Percentiles rank a stretch among this genome's conserved stretches.
phyloP scores from a whole-genome alignment of 2,888 invertebrate species.

The Pristionchus entomophagus region DNA sequence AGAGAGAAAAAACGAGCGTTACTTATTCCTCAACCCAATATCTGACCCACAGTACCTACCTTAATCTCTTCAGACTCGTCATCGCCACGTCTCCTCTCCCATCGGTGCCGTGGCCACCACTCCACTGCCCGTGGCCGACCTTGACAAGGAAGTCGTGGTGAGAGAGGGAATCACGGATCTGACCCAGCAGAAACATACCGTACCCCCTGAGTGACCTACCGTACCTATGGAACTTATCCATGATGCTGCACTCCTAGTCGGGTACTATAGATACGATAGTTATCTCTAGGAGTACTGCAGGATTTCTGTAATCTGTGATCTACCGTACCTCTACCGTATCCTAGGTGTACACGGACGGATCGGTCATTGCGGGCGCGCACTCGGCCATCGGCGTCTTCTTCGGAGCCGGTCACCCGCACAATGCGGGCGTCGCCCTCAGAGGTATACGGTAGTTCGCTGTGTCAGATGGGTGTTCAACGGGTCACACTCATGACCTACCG shows the following conservation, averaged over 20 bases:
- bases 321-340: slow-evolving; percentile 9
- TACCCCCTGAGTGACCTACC: too few relatives aligned
- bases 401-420: slow-evolving; percentile 22
- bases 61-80: background rate
- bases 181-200: too few relatives aligned
- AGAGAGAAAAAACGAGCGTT: too few relatives aligned
- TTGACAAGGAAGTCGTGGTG: slow-evolving; percentile 6
- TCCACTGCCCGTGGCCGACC: background rate
- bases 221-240: too few relatives aligned
- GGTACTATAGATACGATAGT: background rate
- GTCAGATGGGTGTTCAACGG: background rate
- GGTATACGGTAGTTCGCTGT: slow-evolving; percentile 24
- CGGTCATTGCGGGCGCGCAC: background rate
- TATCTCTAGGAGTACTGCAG: background rate
- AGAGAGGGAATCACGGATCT: background rate
- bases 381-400: slow-evolving; percentile 36
- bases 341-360: slow-evolving; percentile 39
- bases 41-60: background rate
- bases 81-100: background rate
- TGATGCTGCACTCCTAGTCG: background rate
- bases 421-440: background rate
- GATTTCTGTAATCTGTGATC: background rate
- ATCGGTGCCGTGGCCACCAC: background rate
- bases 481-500: background rate
- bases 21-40: too few relatives aligned